Base-by-base conservation (phyloP, 2,113 vertebrate species). In the Chamaetylas fuelleborni region DNA sequence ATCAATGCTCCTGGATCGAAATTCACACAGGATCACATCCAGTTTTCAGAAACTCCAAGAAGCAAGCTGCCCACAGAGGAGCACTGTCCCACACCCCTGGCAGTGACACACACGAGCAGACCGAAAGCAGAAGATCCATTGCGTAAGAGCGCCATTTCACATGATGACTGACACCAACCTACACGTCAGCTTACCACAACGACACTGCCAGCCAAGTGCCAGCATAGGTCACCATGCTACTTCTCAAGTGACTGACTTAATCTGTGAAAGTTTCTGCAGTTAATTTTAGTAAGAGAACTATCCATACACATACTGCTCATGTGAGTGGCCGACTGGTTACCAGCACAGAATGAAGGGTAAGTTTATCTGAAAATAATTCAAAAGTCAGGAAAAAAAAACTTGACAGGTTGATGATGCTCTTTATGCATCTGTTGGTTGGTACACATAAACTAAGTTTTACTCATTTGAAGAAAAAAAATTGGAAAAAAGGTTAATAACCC, bases 201-300 rank as follows among this genome's bases (percentile, higher is more conserved):
- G 11, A 56, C 65, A 48, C 7, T 0, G 26, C 29, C 43, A 72
- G 61, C 64, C 67, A 43, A 40, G 25, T 42, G 78, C 47, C 79
- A 81, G 33, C 58, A 19, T 0, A 90, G 76, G 79, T 88, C 94
- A 69, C 79, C 12, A 3, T 1, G 1, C 43, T 84, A 1, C 50
- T 86, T 72, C 94, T 94, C 80, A 78, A 86, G 88, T 83, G 82
- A 80, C 88, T 65, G 47, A 80, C 22, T 26, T 86, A 8, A 90
- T 77, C 90, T 70, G 17, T 24, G 14, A 20, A 92, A 72, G 72
- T 69, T 64, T 64, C 76, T 90, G 80, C 61, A 33, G 88, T 81
- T 96, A 90, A 90, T 86, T 96, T 94, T 88, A 94, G 76, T 40
- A 74, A 40, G 38, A 40, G 79, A 66, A 64, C n/a, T 83, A 33